Conservation (phyloP, 2,888 invertebrate species). For the Antheraea assamensis region DNA sequence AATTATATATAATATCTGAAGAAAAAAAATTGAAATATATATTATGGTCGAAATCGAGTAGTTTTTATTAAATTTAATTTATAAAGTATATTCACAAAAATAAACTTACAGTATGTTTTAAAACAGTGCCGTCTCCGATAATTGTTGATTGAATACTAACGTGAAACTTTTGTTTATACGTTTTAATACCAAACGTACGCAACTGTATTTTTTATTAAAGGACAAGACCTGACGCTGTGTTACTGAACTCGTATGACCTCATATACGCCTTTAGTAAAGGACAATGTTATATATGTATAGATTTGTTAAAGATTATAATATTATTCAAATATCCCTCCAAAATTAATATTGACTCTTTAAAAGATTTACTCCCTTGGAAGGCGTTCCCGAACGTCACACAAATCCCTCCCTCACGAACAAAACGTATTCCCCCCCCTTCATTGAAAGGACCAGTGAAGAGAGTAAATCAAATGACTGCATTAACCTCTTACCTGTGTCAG, state of each 20-base stretch:
- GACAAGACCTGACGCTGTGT: neutral
- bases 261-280: neutral
- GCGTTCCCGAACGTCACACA: too few relatives aligned
- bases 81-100: neutral
- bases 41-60: too few relatives aligned
- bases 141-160: neutral
- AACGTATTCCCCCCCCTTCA: too few relatives aligned
- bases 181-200: conserved; percentile 3
- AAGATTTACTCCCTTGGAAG: too few relatives aligned
- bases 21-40: too few relatives aligned
- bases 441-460: too few relatives aligned
- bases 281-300: neutral
- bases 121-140: neutral
- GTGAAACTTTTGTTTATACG: neutral
- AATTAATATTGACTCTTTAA: neutral
- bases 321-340: neutral
- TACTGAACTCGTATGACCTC: conserved; percentile 2
- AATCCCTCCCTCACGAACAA: too few relatives aligned
- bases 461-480: too few relatives aligned
- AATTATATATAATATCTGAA: too few relatives aligned
- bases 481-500: too few relatives aligned
- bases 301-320: neutral
- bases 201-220: conserved; percentile 10
- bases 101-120: neutral
- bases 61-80: too few relatives aligned